Evolutionary conservation across 2,113 vertebrate genomes (phyloP).

Genomic region (Murina feae): DNA sequence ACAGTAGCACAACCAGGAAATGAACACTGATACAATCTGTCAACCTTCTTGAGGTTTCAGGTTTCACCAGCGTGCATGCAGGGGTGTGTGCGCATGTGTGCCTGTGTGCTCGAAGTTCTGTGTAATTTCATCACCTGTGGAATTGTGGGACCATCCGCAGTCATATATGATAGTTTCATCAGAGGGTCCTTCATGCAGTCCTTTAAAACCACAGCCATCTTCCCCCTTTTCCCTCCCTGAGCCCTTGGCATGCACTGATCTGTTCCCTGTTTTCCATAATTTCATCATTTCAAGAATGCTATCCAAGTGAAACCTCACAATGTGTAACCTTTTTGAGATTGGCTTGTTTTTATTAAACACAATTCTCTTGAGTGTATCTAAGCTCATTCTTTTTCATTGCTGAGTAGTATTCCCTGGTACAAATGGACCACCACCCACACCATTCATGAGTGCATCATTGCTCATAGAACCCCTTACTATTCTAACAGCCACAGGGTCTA

Average conservation of each 20-base stretch:
- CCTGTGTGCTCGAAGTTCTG: neutral
- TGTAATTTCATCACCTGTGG: neutral
- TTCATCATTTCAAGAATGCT: neutral
- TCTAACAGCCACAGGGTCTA: neutral
- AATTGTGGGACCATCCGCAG: neutral
- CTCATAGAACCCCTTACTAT: neutral
- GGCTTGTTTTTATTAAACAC: too few relatives aligned
- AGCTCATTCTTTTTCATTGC: neutral
- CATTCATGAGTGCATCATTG: fast-evolving
- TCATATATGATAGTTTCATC: fast-evolving
- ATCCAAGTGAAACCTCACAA: fast-evolving
- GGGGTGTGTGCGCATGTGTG: neutral
- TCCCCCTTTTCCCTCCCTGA: neutral
- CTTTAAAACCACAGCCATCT: neutral
- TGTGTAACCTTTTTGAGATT: fast-evolving
- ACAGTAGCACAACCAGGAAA: neutral
- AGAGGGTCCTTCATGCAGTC: fast-evolving
- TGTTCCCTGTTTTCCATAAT: neutral
- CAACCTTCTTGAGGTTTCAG: neutral
- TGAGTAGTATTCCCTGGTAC: neutral
- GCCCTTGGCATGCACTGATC: neutral
- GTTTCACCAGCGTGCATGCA: neutral
- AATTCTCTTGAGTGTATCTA: fast-evolving
- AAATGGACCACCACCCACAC: neutral
- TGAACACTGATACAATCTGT: fast-evolving